Evolutionary conservation across 2,888 invertebrate genomes (phyloP).

Genomic region (Microplitis deprimator): DNA sequence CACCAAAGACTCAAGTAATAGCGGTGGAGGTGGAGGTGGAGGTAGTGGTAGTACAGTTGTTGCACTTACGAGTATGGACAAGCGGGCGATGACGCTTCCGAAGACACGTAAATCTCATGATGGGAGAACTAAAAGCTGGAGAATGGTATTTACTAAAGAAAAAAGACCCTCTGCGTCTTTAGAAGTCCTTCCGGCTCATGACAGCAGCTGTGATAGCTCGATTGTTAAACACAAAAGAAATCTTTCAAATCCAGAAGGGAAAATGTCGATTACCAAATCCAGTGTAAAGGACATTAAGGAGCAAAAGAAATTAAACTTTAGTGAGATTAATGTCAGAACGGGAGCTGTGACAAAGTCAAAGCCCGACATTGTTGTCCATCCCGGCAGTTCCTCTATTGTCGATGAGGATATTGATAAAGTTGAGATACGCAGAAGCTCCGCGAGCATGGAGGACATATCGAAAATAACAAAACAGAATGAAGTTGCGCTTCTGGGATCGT

Average conservation of each 20-base stretch:
- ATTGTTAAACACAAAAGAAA: conserved; percentile 62
- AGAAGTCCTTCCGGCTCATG: conserved; percentile 60
- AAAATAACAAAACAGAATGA: conserved; percentile 67
- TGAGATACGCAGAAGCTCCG: conserved; percentile 67
- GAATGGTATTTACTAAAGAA: conserved; percentile 67
- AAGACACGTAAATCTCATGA: conserved; percentile 65
- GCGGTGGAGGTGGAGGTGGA: conserved; percentile 43
- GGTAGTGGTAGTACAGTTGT: conserved; percentile 49
- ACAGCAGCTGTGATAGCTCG: conserved; percentile 40
- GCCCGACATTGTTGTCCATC: conserved; percentile 64
- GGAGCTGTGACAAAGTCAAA: conserved; percentile 45
- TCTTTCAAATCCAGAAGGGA: conserved; percentile 65
- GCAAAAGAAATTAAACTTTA: conserved; percentile 51
- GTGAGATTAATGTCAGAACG: conserved; percentile 59
- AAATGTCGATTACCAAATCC: conserved; percentile 46
- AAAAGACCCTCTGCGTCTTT: conserved; percentile 67
- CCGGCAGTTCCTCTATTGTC: conserved; percentile 55
- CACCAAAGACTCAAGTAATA: conserved; percentile 48
- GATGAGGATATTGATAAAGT: conserved; percentile 59
- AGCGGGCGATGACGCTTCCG: conserved; percentile 68
- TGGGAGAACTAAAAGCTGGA: conserved; percentile 65
- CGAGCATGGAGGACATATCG: conserved; percentile 70
- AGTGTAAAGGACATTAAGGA: conserved; percentile 45
- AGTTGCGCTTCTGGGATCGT: conserved; percentile 55
- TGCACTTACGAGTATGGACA: conserved; percentile 57